Evolutionary conservation across 2,797 vertebrate species (phyloP), one percentile per base, ranked within the genome.

Genomic region (Molossus molossus): DNA sequence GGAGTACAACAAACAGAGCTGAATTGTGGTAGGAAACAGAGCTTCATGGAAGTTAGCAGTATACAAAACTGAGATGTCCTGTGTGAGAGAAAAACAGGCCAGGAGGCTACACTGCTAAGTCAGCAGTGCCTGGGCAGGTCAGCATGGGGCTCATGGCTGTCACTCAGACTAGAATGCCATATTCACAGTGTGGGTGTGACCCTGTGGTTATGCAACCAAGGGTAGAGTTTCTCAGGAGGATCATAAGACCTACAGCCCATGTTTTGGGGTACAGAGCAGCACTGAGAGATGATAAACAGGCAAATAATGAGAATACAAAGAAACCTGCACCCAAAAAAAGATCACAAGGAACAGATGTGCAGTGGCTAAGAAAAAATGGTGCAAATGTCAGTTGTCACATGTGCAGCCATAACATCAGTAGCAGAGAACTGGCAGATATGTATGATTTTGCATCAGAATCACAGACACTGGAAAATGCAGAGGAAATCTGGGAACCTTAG

Each of bases 21-120:
- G 3, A 75, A 95, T 76, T 96, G 86, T 95, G 95, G 90, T 92
- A 77, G 77, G 94, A 93, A 97, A 96, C 90, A 95, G 72, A 92
- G 81, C 77, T 90, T 75, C 77, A 29, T 86, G 96, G 87, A 96
- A 90, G 90, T 88, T 69, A 90, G 92, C 73, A 62, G 53, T 91
- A 79, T 89, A 69, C 77, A 85, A 88, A 76, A 50, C 90, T 94
- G 21, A 85, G 72, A 48, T 90, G 73, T 82, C 90, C 1, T 0
- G 77, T 70, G 21, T 73, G 45, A 91, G 77, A 85, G 87, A 60
- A 85, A 77, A n/a, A 57, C 11, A 40, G 58, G 76, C 64, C 70
- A 82, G 62, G 86, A 84, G 65, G 45, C 76, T 72, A 33, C 15
- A 20, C 15, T 25, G 33, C 50, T 69, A 67, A 53, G 45, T 27